Base-by-base conservation (phyloP, 2,797 vertebrate species). In the Orientallactaga sibirica region DNA sequence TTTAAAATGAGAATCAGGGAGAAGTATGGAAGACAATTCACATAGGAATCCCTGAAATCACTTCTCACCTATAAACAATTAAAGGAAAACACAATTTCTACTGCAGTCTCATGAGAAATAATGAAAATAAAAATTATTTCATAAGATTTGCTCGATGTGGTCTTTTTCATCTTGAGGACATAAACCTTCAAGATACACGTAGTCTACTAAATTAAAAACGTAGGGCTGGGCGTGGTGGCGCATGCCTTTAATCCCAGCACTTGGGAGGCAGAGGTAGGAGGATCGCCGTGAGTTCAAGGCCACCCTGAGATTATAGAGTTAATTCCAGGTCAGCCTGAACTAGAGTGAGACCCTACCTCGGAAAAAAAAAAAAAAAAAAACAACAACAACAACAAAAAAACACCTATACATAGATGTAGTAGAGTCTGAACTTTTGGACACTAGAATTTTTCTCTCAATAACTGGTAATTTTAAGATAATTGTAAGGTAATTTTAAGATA, bases 121-220 rank as follows among this genome's bases (percentile, higher is more conserved):
- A 81, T 67, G 20, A 92, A 85, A 89, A 82, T 29, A 77, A 90
- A 92, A 91, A 67, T 16, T 12, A 64, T 85, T 91, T 86, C 43
- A 86, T 0, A 90, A 18, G 10, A 80, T 79, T 93, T 92, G 10
- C 1, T 95, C 70, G 70, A 5, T 82, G 81, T 88, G 4, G 2
- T 68, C 74, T 62, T 41, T 86, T 84, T 87, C n/a, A 33, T 62
- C 27, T 43, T 78, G 41, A 82, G n/a, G 18, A 85, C 88, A 82
- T 84, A 90, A 87, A 94, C 6, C 14, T 22, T 9, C 1, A 82
- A 85, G n/a, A 81, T 4, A 33, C 89, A 33, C 1, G 5, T 77
- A 68, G 0, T 81, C 48, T 88, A 58, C 48, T 90, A 70, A 93
- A 71, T 43, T 86, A 27, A 73, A 92, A 90, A 77, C 64, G 48